A percentile compares a stretch with the other conserved stretches of the same genome.
phyloP scores from a whole-genome alignment of 2,888 invertebrate species.

The Drosophila longiperda region DNA sequence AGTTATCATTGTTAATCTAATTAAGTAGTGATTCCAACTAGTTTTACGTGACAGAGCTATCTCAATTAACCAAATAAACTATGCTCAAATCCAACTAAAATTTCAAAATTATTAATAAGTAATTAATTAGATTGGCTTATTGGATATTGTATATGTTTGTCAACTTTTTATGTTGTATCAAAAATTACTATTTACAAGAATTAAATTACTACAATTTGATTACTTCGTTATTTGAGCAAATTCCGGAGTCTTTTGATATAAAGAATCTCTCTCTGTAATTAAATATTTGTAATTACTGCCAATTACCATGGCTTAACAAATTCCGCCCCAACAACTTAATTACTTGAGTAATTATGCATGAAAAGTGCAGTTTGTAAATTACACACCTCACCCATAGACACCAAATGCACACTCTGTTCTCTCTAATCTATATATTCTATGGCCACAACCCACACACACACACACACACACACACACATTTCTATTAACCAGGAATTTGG shows the following conservation, averaged over 20 bases:
- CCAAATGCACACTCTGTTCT: background rate
- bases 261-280: background rate
- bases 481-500: constrained; percentile 27
- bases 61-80: background rate
- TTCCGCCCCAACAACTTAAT: constrained; percentile 7
- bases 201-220: no score
- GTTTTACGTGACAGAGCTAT: background rate
- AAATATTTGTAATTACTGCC: background rate
- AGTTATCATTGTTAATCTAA: background rate
- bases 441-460: background rate
- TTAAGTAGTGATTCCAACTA: background rate
- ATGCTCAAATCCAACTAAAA: background rate
- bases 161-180: background rate
- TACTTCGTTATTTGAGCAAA: background rate
- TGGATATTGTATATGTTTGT: background rate
- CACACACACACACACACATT: background rate
- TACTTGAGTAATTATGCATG: constrained; percentile 23
- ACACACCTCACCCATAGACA: background rate
- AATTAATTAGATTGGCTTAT: background rate
- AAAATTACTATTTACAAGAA: background rate
- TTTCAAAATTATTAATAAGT: background rate
- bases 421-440: constrained; percentile 2
- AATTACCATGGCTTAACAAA: constrained; percentile 16
- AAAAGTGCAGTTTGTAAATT: constrained; percentile 11
- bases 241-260: no score